Evolutionary conservation across 2,888 invertebrate genomes (phyloP), one percentile per base, ranked within the genome.

Genomic region (Galerucella calmariensis): DNA sequence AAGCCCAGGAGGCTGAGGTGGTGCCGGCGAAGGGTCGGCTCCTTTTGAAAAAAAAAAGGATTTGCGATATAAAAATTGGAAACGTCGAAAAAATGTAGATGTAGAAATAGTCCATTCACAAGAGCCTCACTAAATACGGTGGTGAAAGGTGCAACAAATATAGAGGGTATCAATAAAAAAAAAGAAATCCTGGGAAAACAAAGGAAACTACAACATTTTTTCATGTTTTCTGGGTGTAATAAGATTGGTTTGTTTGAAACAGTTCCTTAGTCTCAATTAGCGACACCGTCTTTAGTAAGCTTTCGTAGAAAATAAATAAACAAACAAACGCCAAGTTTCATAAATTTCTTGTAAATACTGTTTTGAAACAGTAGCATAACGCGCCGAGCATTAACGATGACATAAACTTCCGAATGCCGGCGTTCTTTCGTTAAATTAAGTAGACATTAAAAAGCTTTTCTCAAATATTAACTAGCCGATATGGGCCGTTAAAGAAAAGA

Each of bases 381-480:
- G 51, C 14, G 8, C 53, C 1, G n/a, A 58, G 41, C 66, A n/a
- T 67, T 44, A 69, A 74, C 63, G 59, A 72, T 12, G 53, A 48
- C 62, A 72, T 75, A 75, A 75, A 73, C 53, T 71, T 61, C 51
- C 46, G 51, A 46, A 62, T 5, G n/a, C n/a, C 53, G n/a, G 72
- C n/a, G 70, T 66, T 63, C 46, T 24, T 53, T 48, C 61, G 9
- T 65, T 67, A 67, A 67, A 70, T 74, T 75, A 65, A n/a, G 59
- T 48, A 44, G 70, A 70, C 70, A 73, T 77, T 73, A 77, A 73
- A 73, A 73, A 62, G 68, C 71, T 71, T 71, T 73, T 46, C 68
- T 59, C 72, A 61, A 75, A 75, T 73, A 77, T 66, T 73, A 75
- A 75, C 72, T 77, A 67, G 72, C 67, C 67, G 74, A 73, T 74